Evolutionary conservation across 2,113 vertebrate species (phyloP).

Genomic region (Odontophorus gujanensis): DNA sequence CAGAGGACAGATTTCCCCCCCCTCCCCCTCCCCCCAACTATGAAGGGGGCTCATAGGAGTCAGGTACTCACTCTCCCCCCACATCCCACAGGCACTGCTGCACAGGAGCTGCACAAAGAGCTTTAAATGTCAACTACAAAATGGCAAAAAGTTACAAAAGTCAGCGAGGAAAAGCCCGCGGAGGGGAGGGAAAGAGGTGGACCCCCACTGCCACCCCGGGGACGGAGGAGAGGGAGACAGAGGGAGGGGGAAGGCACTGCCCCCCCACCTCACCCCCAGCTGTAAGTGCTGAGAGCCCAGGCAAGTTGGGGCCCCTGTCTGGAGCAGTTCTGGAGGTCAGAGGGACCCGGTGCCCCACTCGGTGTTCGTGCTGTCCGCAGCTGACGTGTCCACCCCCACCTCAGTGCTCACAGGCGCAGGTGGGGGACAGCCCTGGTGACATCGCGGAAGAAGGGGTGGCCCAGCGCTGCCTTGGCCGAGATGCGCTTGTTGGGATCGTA

Average conservation of each 20-base stretch:
- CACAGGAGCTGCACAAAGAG: too few species aligned
- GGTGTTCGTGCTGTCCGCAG: too few species aligned
- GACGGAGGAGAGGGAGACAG: not conserved
- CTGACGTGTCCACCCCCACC: too few species aligned
- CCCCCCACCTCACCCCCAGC: not conserved
- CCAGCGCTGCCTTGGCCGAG: constrained; percentile 92
- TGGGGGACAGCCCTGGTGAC: constrained; percentile 90
- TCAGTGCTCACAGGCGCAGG: constrained; percentile 82
- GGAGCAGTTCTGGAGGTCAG: not conserved
- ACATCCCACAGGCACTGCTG: too few species aligned
- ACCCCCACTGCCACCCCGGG: not conserved
- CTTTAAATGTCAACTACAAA: too few species aligned
- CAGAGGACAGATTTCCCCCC: too few species aligned
- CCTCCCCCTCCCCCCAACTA: too few species aligned
- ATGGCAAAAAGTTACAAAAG: too few species aligned
- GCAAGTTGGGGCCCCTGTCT: not conserved
- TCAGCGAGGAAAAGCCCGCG: too few species aligned
- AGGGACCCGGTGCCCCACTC: not conserved
- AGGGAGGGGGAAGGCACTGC: too few species aligned
- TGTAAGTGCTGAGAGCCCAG: not conserved
- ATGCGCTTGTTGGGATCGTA: constrained; percentile 95
- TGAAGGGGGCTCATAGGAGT: too few species aligned
- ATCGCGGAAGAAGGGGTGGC: constrained; percentile 92
- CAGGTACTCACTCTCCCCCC: too few species aligned
- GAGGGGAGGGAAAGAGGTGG: not conserved